Base-by-base conservation (phyloP, 2,797 vertebrate species). In the Cynodonichthys magdalenae region DNA sequence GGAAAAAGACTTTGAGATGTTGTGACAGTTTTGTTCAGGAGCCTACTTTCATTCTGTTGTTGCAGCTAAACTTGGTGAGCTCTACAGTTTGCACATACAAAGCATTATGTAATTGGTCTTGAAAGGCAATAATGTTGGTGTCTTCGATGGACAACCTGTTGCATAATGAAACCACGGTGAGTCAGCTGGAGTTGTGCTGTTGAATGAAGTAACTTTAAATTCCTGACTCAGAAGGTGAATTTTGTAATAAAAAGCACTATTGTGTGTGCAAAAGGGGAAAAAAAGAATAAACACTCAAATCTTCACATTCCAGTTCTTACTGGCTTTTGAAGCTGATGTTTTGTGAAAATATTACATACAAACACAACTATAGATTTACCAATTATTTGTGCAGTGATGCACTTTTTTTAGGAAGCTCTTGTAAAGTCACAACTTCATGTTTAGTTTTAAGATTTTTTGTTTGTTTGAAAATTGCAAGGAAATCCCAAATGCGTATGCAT, bases 71-170 rank as follows among this genome's bases (percentile, higher is more conserved):
- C 34, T 20, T 69, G 68, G 66, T 67, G 2, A 76, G 66, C 20
- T 73, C 71, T 69, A 69, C 57, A 75, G 65, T 86, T 80, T 77
- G 69, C 82, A 87, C 82, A 82, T 82, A 69, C 68, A 63, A 61
- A 82, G 87, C 72, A 70, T 44, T 58, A 77, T 53, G 82, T 29
- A 14, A 45, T 69, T 50, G 81, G 56, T 86, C 64, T 61, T 69
- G 55, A 78, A 72, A 65, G 82, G 70, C 83, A 79, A 70, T 76
- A 67, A 59, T 18, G 15, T 44, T 4, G 51, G 62, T 71, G 71
- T 77, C 74, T 73, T 67, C 29, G 64, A 57, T 31, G 24, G 69
- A 73, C 80, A 58, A 60, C 44, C 1, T 69, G 73, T 83, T 79
- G 80, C 83, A 80, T 54, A 41, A 62, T 48, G 24, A 71, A 66